Evolutionary conservation across 1,140 invertebrate genomes (phyloP).

Genomic region (Melipona quadrifasciata): DNA sequence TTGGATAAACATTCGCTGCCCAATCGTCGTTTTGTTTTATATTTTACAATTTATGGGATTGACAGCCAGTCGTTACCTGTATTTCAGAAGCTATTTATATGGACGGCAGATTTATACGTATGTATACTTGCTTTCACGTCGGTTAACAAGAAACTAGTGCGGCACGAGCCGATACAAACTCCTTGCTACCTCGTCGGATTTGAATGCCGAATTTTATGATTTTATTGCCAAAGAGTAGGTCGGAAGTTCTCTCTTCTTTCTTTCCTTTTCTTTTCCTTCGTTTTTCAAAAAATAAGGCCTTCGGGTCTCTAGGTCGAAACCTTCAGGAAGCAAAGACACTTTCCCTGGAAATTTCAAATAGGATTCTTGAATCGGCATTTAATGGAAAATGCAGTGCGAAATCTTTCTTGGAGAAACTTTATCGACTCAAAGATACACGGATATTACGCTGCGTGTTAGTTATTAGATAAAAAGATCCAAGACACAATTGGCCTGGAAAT

Average conservation of each 20-base stretch:
- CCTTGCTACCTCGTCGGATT: too few relatives aligned
- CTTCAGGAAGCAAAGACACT: neutral
- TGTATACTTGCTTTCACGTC: neutral
- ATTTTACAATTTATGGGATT: too few relatives aligned
- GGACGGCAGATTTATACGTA: too few relatives aligned
- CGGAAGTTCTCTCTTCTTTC: too few relatives aligned
- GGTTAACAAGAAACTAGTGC: neutral
- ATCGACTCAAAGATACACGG: neutral
- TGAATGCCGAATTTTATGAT: neutral
- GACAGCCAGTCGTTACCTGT: too few relatives aligned
- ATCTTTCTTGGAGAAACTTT: neutral
- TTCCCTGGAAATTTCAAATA: accelerated
- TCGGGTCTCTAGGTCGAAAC: neutral
- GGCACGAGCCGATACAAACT: neutral
- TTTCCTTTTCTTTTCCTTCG: accelerated
- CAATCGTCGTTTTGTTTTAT: too few relatives aligned
- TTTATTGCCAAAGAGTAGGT: neutral
- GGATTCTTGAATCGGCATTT: neutral
- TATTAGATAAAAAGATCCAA: too few relatives aligned
- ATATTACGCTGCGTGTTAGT: too few relatives aligned
- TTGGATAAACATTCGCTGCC: too few relatives aligned
- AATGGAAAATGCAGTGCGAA: accelerated
- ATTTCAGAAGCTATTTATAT: too few relatives aligned
- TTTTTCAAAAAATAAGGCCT: neutral
- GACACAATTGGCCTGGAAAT: too few relatives aligned